Percentiles rank a stretch among this genome's conserved stretches.
Evolutionary conservation across 2,797 vertebrate genomes (phyloP).

Genomic region (Hippocampus kuda): DNA sequence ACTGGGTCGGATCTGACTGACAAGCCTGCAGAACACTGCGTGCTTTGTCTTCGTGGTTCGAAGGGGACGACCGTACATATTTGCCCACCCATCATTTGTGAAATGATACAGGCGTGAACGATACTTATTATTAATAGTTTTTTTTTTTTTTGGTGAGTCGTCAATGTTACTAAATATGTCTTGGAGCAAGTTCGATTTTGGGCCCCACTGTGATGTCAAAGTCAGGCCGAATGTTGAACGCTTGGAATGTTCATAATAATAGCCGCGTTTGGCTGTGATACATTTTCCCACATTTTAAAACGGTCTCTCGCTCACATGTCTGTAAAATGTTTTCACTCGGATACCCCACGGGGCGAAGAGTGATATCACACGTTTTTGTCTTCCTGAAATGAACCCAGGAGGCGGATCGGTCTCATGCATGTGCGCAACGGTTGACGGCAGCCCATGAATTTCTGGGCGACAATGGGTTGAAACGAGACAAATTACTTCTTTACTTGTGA

Average conservation of each 20-base stretch:
- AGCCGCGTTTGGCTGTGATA: too few species aligned
- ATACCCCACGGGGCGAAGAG: too few species aligned
- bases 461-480: too few species aligned
- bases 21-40: not conserved
- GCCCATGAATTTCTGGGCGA: too few species aligned
- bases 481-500: too few species aligned
- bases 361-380: too few species aligned
- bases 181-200: not conserved
- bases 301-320: not conserved
- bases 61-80: not conserved
- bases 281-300: not conserved
- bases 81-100: not conserved
- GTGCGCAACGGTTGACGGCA: too few species aligned
- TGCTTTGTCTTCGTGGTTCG: not conserved
- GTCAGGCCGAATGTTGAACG: not conserved
- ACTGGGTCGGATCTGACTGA: not conserved
- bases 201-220: not conserved
- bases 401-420: too few species aligned
- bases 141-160: too few species aligned
- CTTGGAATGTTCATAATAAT: too few species aligned
- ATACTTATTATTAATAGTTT: not conserved
- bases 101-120: not conserved
- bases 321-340: not conserved
- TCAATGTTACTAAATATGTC: not conserved
- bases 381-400: too few species aligned